Evolutionary conservation across 2,113 vertebrate species (phyloP), one percentile per base, ranked within the genome.

Genomic region (Morone saxatilis): DNA sequence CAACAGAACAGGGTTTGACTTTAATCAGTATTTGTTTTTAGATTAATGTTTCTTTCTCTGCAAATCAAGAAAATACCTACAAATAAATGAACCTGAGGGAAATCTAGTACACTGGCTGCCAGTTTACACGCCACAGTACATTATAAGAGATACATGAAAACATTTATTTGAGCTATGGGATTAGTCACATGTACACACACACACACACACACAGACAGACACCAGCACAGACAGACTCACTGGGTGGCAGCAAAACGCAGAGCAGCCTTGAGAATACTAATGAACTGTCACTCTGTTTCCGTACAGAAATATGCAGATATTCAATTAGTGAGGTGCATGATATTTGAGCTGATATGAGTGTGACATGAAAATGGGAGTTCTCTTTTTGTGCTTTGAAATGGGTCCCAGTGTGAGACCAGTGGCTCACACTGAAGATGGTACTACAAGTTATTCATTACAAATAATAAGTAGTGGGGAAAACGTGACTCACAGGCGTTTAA

Each of bases 211-310:
- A 43, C 60, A 51, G 61, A 56, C 67, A 57, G 40, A 76, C 67
- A 59, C 7, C 0, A 9, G 40, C 67, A 14, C 74, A 62, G 25
- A 53, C 71, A 71, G 38, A 6, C 74, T 71, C 50, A 68, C 81
- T 71, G 76, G 83, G 91, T 79, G 87, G 83, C 80, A 78, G 80
- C 84, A 81, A 78, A 65, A 12, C 14, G n/a, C 57, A 62, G 73
- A 62, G 77, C 71, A 63, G 75, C 60, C 0, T 20, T 5, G 43
- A 65, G 75, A 79, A 86, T 71, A 71, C 31, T 57, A 78, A 85
- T 85, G 61, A 79, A 54, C 13, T 17, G 11, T 43, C 81, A 22
- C 77, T 83, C 41, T 80, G 75, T 53, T 71, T 60, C 73, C n/a
- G 43, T 11, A 12, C 76, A 68, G 13, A 77, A 79, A 56, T 65